A percentile compares a stretch with the other conserved stretches of the same genome.
Conservation (phyloP, 2,888 invertebrate genomes). For the Eupeodes latifasciatus region DNA sequence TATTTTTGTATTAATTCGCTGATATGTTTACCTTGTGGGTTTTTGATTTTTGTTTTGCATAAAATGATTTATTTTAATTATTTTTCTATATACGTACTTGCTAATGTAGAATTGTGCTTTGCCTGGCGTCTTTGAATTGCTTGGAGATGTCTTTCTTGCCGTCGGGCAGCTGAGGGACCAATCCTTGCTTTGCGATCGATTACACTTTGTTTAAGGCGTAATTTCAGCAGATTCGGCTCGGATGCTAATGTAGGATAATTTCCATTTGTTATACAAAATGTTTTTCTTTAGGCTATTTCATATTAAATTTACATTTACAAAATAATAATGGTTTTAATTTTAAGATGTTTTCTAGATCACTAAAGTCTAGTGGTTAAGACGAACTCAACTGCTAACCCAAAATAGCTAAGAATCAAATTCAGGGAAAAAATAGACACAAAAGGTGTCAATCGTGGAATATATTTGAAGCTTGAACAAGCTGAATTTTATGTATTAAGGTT, state of each 20-base stretch:
- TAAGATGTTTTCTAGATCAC: not conserved
- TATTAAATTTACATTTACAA: not conserved
- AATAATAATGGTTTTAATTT: not conserved
- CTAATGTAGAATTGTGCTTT: constrained; percentile 83
- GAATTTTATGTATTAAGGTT: no score
- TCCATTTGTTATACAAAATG: constrained; percentile 67
- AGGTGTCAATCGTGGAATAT: no score
- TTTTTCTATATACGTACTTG: constrained; percentile 82
- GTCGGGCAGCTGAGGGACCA: constrained; percentile 93
- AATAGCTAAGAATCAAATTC: not conserved
- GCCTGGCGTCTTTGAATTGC: constrained; percentile 85
- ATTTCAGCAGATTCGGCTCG: constrained; percentile 98
- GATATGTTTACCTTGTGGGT: constrained; percentile 34
- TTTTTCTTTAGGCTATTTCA: not conserved
- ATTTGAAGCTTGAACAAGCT: no score
- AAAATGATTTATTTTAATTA: not conserved
- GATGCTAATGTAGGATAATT: constrained; percentile 88
- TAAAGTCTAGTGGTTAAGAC: not conserved
- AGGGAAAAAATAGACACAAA: no score
- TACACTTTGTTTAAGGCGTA: constrained; percentile 96
- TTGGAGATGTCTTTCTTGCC: constrained; percentile 91
- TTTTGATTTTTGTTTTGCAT: not conserved
- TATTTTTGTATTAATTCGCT: constrained; percentile 74
- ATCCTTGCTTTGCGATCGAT: constrained; percentile 93
- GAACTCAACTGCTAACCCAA: no score